Percentiles rank a stretch among this genome's conserved stretches.
phyloP scores from a whole-genome alignment of 2,888 invertebrate species.

The Cordilura impudica region DNA sequence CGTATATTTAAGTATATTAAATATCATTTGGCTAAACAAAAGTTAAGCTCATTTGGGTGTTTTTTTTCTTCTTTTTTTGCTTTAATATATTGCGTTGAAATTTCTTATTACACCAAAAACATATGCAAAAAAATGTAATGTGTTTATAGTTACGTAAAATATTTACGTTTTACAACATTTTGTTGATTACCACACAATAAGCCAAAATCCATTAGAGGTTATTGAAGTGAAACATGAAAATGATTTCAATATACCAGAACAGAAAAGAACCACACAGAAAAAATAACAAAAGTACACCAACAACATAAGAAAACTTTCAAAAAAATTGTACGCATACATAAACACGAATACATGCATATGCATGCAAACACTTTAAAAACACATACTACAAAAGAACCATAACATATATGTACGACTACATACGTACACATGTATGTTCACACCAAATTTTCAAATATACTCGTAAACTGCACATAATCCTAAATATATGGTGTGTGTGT shows the following conservation, averaged over 20 bases:
- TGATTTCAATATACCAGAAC: constrained; percentile 50
- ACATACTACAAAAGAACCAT: no score
- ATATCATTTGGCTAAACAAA: neutral
- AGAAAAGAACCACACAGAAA: constrained; percentile 15
- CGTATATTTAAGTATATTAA: neutral
- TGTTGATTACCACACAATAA: constrained; percentile 61
- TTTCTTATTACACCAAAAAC: no score
- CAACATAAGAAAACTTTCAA: constrained; percentile 43
- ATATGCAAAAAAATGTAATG: neutral
- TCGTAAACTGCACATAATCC: no score
- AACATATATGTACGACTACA: neutral
- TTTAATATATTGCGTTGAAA: neutral
- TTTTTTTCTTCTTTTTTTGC: neutral
- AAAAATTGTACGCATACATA: constrained; percentile 20
- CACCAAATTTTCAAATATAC: no score
- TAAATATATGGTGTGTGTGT: no score
- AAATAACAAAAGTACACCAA: constrained; percentile 1
- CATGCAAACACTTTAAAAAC: neutral
- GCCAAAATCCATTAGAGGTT: constrained; percentile 61
- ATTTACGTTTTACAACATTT: constrained; percentile 43
- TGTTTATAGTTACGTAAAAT: neutral
- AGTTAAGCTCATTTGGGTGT: neutral
- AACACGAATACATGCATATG: neutral
- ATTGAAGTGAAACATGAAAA: constrained; percentile 58
- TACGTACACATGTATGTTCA: neutral